Base-by-base conservation (phyloP, 2,888 invertebrate genomes). In the Lycia hirtaria region DNA sequence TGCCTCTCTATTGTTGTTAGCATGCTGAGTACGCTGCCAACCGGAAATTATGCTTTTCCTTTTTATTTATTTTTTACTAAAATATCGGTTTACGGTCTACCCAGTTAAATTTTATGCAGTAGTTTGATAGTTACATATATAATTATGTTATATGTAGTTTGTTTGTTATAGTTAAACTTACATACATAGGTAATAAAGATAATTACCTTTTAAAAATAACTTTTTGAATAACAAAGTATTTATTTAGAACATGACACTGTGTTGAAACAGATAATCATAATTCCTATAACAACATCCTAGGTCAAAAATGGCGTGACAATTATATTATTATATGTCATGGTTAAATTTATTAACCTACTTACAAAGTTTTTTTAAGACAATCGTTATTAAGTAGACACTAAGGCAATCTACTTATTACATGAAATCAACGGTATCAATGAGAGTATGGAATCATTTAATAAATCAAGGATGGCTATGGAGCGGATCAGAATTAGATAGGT, bases 311-410 rank as follows among this genome's bases (percentile, higher is more conserved):
- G 51, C 45, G 51, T 56, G 45, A 12, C 49, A 37, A 37, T 37
- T 43, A n/a, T n/a, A n/a, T n/a, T n/a, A n/a, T n/a, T n/a, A 17
- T 24, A 33, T 17, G 28, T 17, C 26, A 22, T 14, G 45, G 22
- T 22, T 45, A 33, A 20, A 33, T 33, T 33, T 33, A 41, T 41
- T 41, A 41, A 41, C 26, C 32, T 45, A 49, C 26, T 45, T 51
- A 35, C 47, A 62, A 48, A 7, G 15, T 15, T 24, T 26, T n/a
- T 26, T 41, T 38, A 38, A 6, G 22, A 22, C 38, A 38, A 22
- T 22, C 0, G 17, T 19, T 4, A 19, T 7, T 35, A 10, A 17
- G 3, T 28, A 7, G 28, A 28, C 28, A 12, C 9, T 6, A 38
- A 38, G 19, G 19, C n/a, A n/a, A n/a, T 37, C 17, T 20, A 9